Evolutionary conservation across 2,113 vertebrate species (phyloP), one percentile per base, ranked within the genome.

Genomic region (Percopsis transmontana): DNA sequence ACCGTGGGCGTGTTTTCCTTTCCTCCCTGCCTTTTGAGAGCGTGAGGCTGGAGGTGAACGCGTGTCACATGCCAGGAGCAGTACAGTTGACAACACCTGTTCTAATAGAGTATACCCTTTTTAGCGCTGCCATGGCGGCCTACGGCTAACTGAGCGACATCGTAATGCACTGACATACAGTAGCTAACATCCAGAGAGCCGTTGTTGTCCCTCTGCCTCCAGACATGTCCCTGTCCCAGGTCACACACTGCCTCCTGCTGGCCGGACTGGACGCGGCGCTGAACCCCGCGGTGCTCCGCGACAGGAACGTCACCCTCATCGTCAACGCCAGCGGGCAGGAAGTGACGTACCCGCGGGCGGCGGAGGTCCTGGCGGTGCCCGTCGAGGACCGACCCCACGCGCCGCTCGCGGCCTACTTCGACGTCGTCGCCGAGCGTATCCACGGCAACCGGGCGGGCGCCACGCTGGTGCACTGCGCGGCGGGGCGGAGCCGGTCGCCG

Each of bases 391-490:
- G 3, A 0, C 92, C 92, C 0, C 0, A 68, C 0, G 13, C 90
- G 0, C 72, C 42, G 1, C 87, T 92, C 20, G 81, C 41, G 0
- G 78, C 80, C 40, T 89, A 91, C 87, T 95, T 93, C 0, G 74
- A 92, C 58, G 44, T 58, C 0, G 74, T 91, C 0, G 79, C 90
- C 0, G 83, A 93, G 0, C 44, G 74, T 58, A 93, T 93, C 78
- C 74, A 83, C 2, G 16, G 78, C 0, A 51, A 92, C 72, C 68
- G 2, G 0, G 60, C 77, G 0, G 92, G 92, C 2, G 55, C 53
- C 9, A 92, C 85, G 0, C 83, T 93, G 76, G 85, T 95, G n/a
- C 93, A 91, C 74, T 94, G 93, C 0, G 70, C 45, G 0, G 94
- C 93, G 0, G 90, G 92, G 0, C 58, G 91, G 70, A 94, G 93